A percentile compares a stretch with the other conserved stretches of the same genome.
Evolutionary conservation across 2,888 invertebrate species (phyloP).

Genomic region (Tolmerus cingulatus): DNA sequence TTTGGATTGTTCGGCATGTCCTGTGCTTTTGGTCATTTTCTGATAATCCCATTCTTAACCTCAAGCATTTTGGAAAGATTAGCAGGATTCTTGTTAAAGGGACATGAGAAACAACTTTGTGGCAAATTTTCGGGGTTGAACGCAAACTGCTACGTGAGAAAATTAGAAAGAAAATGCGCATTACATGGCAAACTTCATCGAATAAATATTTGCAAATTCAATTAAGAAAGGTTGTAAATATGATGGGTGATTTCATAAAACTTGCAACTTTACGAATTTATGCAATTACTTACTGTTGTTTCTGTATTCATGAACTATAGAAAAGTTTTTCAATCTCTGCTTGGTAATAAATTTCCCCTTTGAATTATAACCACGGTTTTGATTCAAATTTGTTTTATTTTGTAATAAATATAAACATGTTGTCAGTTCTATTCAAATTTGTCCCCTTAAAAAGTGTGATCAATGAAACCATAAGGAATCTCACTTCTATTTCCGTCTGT

Average conservation of each 20-base stretch:
- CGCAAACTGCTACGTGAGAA: neutral
- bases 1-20: constrained; percentile 4
- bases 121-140: neutral
- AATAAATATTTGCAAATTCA: neutral
- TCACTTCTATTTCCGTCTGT: too few species aligned
- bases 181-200: neutral
- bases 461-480: too few species aligned
- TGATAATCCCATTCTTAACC: constrained; percentile 27
- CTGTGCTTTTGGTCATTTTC: neutral
- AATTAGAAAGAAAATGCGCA: neutral
- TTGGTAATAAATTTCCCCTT: neutral
- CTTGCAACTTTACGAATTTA: neutral
- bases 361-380: neutral
- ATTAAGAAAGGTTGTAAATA: neutral
- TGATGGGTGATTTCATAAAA: neutral
- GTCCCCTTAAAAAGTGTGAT: too few species aligned
- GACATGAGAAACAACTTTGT: neutral
- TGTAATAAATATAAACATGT: too few species aligned
- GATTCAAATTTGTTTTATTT: too few species aligned
- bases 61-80: constrained; percentile 22
- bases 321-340: neutral
- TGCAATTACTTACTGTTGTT: neutral
- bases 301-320: neutral
- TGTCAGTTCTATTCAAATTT: too few species aligned
- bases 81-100: constrained; percentile 1